These are phyloP conservation scores for Tolmerus cingulatus DNA, from an alignment of 2,888 invertebrate species.

Conservation along the genomic window DNA sequence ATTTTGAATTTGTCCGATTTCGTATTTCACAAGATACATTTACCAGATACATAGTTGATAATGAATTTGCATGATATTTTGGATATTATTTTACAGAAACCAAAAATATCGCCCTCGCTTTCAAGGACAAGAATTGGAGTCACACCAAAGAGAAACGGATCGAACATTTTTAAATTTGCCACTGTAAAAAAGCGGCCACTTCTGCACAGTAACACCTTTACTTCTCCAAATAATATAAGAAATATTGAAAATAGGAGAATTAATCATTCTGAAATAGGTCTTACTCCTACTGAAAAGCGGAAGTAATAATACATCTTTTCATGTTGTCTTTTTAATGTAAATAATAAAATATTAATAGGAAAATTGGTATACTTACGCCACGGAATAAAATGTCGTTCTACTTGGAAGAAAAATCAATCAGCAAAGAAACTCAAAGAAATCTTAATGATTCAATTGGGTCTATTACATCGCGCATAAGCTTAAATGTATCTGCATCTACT, in stretches of 20 bases:
- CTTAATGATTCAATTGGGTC: slow-evolving; percentile 51
- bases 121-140: neutral
- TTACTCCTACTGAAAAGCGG: slow-evolving; percentile 53
- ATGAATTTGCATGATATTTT: too few species aligned
- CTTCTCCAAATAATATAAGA: slow-evolving; percentile 53
- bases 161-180: neutral
- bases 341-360: neutral
- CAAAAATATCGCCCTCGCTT: neutral
- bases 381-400: neutral
- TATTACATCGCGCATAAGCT: slow-evolving; percentile 52
- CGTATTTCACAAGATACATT: too few species aligned
- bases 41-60: too few species aligned
- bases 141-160: neutral
- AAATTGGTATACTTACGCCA: neutral
- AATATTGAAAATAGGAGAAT: slow-evolving; percentile 49
- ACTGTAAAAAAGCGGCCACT: neutral
- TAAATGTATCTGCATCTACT: slow-evolving; percentile 56
- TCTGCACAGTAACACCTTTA: slow-evolving; percentile 53
- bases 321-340: neutral
- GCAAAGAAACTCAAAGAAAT: neutral
- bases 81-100: neutral
- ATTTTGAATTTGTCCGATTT: too few species aligned
- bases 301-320: slow-evolving; percentile 47
- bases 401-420: neutral
- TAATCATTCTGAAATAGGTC: slow-evolving; percentile 53